A percentile compares a stretch with the other conserved stretches of the same genome.
These are phyloP conservation scores for Cheumatopsyche charites DNA, from an alignment of 1,140 invertebrate genomes.

Conservation along the genomic window DNA sequence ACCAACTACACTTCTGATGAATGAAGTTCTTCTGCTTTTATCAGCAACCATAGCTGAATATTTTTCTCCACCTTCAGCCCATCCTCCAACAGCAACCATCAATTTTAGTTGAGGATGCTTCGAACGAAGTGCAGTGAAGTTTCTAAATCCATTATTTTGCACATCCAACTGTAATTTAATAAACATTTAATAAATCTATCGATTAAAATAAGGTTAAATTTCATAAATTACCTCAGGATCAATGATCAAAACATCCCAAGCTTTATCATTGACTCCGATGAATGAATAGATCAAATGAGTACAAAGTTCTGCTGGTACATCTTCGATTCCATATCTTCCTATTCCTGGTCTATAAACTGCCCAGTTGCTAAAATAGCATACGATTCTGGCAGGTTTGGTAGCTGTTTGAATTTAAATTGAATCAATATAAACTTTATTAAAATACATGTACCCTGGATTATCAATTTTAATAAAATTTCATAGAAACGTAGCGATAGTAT, in stretches of 20 bases:
- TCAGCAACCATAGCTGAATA: constrained; percentile 80
- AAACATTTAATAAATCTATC: constrained; percentile 1
- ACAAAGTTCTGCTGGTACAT: constrained; percentile 81
- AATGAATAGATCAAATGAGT: constrained; percentile 92
- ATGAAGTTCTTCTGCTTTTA: constrained; percentile 69
- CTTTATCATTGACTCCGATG: constrained; percentile 79
- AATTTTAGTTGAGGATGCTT: constrained; percentile 79
- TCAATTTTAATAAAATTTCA: too few species aligned
- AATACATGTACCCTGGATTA: too few species aligned
- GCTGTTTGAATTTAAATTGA: constrained; percentile 35
- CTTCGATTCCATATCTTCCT: constrained; percentile 80
- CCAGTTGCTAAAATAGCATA: constrained; percentile 93
- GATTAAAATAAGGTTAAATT: neutral
- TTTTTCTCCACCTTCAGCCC: constrained; percentile 86
- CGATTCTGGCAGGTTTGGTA: constrained; percentile 65
- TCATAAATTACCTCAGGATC: constrained; percentile 71
- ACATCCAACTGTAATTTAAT: constrained; percentile 67
- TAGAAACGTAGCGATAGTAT: too few species aligned
- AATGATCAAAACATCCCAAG: constrained; percentile 78
- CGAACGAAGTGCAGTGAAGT: constrained; percentile 76
- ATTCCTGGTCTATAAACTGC: constrained; percentile 84
- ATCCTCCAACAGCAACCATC: constrained; percentile 82
- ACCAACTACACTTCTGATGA: constrained; percentile 79
- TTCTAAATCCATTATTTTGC: constrained; percentile 77
- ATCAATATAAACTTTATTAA: too few species aligned